Evolutionary conservation across 2,797 vertebrate genomes (phyloP).

Genomic region (Masticophis lateralis): DNA sequence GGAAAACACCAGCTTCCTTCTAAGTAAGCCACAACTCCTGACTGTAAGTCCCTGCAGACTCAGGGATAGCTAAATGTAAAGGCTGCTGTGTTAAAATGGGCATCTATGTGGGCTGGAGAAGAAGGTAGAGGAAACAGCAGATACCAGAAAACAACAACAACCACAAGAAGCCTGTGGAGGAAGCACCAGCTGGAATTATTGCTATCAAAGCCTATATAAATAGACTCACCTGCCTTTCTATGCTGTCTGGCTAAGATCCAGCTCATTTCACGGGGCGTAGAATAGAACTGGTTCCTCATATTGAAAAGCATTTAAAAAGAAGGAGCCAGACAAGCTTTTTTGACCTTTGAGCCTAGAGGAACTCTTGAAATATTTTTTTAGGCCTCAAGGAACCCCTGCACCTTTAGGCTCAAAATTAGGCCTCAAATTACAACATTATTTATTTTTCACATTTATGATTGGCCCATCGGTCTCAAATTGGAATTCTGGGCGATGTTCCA

Average conservation of each 20-base stretch:
- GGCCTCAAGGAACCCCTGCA: background rate
- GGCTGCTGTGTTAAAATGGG: background rate
- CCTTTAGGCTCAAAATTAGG: background rate
- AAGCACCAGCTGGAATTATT: background rate
- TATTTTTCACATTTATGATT: background rate
- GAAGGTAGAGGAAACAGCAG: background rate
- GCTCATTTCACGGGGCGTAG: background rate
- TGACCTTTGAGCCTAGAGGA: background rate
- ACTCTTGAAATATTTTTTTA: background rate
- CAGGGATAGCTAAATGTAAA: background rate
- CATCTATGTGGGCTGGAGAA: background rate
- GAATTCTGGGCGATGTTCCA: no score
- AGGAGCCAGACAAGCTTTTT: background rate
- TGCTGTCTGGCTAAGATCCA: background rate
- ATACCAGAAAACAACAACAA: background rate
- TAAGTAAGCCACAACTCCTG: background rate
- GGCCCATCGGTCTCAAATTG: background rate
- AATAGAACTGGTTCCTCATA: background rate
- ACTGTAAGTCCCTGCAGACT: background rate
- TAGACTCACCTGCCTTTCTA: background rate
- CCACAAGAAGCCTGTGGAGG: background rate
- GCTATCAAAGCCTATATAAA: background rate
- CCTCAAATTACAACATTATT: background rate
- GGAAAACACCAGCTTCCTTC: background rate
- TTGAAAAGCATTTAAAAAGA: background rate